These are phyloP conservation scores for Malthinus flaveolus DNA, from an alignment of 2,888 invertebrate genomes.

Conservation along the genomic window DNA sequence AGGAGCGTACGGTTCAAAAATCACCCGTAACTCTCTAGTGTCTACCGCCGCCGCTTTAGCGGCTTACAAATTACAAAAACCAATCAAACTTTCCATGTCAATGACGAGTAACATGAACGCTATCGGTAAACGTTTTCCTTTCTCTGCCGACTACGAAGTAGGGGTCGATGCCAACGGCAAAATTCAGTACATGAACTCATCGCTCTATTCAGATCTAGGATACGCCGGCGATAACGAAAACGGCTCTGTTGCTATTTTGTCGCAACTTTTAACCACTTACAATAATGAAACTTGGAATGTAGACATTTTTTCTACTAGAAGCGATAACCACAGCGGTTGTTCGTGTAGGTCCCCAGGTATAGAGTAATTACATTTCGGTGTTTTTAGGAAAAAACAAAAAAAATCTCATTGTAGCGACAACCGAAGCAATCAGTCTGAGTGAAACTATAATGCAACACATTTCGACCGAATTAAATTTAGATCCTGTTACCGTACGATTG, in stretches of 20 bases:
- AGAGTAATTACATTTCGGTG: neutral
- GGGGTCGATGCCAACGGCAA: slow-evolving; percentile 65
- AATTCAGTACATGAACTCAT: slow-evolving; percentile 66
- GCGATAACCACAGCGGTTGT: slow-evolving; percentile 68
- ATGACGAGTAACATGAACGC: slow-evolving; percentile 73
- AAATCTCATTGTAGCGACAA: slow-evolving; percentile 55
- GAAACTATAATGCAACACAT: slow-evolving; percentile 72
- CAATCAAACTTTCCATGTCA: slow-evolving; percentile 70
- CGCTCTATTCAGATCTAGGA: slow-evolving; percentile 61
- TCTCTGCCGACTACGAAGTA: slow-evolving; percentile 67
- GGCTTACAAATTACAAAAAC: slow-evolving; percentile 62
- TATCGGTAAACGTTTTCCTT: slow-evolving; percentile 68
- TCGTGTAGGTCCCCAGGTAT: slow-evolving; percentile 71
- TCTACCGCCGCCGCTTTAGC: slow-evolving; percentile 72
- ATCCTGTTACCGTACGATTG: slow-evolving; percentile 62
- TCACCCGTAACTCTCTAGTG: slow-evolving; percentile 62
- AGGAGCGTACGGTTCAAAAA: slow-evolving; percentile 81
- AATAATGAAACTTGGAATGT: slow-evolving; percentile 57
- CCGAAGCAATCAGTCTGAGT: slow-evolving; percentile 65
- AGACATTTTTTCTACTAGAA: slow-evolving; percentile 56
- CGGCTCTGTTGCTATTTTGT: slow-evolving; percentile 45
- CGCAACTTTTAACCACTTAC: slow-evolving; percentile 63
- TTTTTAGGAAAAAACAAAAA: too few species aligned
- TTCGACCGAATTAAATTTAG: slow-evolving; percentile 58
- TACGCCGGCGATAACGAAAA: slow-evolving; percentile 58